phyloP scores from a whole-genome alignment of 2,888 invertebrate genomes.

The Ophioninae sp. region DNA sequence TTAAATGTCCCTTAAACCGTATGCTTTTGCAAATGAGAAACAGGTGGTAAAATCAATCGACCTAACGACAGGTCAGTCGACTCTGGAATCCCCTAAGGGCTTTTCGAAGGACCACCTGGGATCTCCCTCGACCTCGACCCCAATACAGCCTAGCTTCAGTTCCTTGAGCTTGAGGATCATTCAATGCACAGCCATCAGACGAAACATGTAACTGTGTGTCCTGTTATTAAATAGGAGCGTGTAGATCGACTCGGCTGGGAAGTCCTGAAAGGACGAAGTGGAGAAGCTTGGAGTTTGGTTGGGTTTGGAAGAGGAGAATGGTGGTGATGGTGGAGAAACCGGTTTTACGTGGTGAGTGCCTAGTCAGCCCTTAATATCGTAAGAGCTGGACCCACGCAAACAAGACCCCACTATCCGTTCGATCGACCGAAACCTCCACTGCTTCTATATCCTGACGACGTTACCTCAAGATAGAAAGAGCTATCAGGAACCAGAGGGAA shows the following conservation, averaged over 20 bases:
- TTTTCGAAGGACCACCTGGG: slow-evolving; percentile 49
- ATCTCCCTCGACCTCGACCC: slow-evolving; percentile 53
- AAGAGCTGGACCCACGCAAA: slow-evolving; percentile 80
- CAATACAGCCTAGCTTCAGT: slow-evolving; percentile 8
- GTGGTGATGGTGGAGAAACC: slow-evolving; percentile 57
- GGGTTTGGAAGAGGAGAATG: slow-evolving; percentile 28
- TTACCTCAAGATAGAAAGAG: slow-evolving; percentile 25
- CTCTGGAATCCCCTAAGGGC: slow-evolving; percentile 53
- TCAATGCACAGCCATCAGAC: slow-evolving; percentile 29
- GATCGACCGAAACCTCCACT: slow-evolving; percentile 76
- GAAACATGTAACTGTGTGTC: slow-evolving; percentile 23
- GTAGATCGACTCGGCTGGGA: slow-evolving; percentile 39
- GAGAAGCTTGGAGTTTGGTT: slow-evolving; percentile 44
- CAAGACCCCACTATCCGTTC: slow-evolving; percentile 69
- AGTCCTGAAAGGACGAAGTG: slow-evolving; percentile 33
- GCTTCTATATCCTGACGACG: slow-evolving; percentile 55
- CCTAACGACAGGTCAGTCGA: slow-evolving; percentile 73
- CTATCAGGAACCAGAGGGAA: slow-evolving; percentile 26
- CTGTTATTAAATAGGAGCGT: slow-evolving; percentile 18
- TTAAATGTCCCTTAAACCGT: not conserved
- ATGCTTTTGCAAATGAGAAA: slow-evolving; percentile 31
- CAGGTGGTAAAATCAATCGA: slow-evolving; percentile 78
- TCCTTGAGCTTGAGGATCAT: slow-evolving; percentile 31
- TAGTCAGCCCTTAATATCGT: slow-evolving; percentile 80
- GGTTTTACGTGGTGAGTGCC: slow-evolving; percentile 73